Evolutionary conservation across 2,113 vertebrate genomes (phyloP), one percentile per base, ranked within the genome.

Genomic region (Sander vitreus): DNA sequence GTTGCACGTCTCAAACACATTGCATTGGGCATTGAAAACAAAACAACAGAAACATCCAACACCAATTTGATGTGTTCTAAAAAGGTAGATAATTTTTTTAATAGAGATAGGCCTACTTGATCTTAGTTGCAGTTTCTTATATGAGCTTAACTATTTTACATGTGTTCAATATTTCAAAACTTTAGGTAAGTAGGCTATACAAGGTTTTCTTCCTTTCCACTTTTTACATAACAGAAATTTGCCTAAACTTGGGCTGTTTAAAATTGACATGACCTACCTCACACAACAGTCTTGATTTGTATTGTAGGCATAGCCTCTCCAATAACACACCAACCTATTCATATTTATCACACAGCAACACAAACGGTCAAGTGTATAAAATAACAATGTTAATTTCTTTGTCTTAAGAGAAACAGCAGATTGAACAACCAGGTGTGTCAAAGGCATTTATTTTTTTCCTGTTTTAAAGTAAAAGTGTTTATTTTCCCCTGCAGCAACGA

Each of bases 391-490:
- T n/a, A 5, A 62, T 36, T 6, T n/a, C 36, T n/a, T 43, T 23
- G 19, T 45, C 21, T 64, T 64, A 43, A 63, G 21, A 39, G 60
- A 43, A 64, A 64, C 60, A 43, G 36, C 60, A 43, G 33, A 43
- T 64, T n/a, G 36, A 64, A 33, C 30, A 60, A 25, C 13, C 19
- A 64, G 36, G 62, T 48, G 43, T 47, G n/a, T 45, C 39, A 23
- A 64, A 21, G 18, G 10, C 9, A 4, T 39, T 63, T n/a, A n/a
- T 25, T 33, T 5, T 63, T 19, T 25, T 23, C 25, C 21, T 25
- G 63, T 25, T 65, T 25, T 59, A 43, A 73, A 55, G 67, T 60
- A 18, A 54, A 76, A 9, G 63, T 66, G 43, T 47, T 45, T 66
- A 7, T 25, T 65, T 47, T 15, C 43, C 63, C 14, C 63, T 66